Evolutionary conservation across 1,140 invertebrate genomes (phyloP).

Genomic region (Propsilocerus akamusi): DNA sequence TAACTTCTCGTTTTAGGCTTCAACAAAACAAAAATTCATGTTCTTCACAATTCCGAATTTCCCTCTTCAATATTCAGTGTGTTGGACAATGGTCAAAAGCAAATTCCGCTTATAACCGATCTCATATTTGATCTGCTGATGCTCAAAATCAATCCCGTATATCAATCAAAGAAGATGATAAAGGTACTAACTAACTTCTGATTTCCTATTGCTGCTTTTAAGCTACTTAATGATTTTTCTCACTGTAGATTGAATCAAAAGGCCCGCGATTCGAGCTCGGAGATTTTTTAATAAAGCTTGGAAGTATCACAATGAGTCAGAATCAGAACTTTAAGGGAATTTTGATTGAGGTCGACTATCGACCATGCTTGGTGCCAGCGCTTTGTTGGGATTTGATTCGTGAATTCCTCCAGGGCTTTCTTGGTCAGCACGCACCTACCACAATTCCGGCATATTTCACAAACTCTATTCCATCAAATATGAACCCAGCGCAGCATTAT

Average conservation of each 20-base stretch:
- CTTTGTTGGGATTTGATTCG: constrained; percentile 82
- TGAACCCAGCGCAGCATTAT: constrained; percentile 26
- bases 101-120: constrained; percentile 74
- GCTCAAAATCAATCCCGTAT: constrained; percentile 71
- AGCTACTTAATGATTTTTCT: background rate
- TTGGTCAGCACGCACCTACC: constrained; percentile 54
- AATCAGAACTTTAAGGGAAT: constrained; percentile 89
- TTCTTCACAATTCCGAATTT: constrained; percentile 88
- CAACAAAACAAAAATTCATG: constrained; percentile 34
- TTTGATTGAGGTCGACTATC: constrained; percentile 85
- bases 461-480: constrained; percentile 11
- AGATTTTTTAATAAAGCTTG: constrained; percentile 89
- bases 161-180: constrained; percentile 72
- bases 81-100: constrained; percentile 69
- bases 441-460: constrained; percentile 40
- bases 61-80: constrained; percentile 86
- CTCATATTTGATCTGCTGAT: constrained; percentile 79
- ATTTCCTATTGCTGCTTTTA: constrained; percentile 11
- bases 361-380: constrained; percentile 67
- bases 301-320: constrained; percentile 78
- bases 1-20: background rate
- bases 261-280: constrained; percentile 81
- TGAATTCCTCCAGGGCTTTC: constrained; percentile 81
- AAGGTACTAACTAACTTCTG: constrained; percentile 25
- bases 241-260: constrained; percentile 57